Evolutionary conservation across 1,140 invertebrate genomes (phyloP), one percentile per base, ranked within the genome.

Genomic region (Lepidotrigona ventralis): DNA sequence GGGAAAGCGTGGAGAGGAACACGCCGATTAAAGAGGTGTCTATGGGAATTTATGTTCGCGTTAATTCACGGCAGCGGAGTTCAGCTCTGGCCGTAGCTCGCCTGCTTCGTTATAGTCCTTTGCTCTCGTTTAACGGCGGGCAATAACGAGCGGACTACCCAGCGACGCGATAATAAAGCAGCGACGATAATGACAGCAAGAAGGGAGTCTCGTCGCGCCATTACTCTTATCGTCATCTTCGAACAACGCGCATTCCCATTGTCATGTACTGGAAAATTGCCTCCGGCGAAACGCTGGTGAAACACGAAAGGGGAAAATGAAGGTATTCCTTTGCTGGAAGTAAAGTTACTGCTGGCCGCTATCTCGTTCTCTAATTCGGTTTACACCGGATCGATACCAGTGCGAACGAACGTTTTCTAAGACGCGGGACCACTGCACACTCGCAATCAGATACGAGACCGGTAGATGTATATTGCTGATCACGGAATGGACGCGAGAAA

Each of bases 11-110:
- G 15, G 66, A 70, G 81, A 88, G 81, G 87, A 88, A 89, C 88
- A 79, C 74, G 81, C 77, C 88, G 88, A 89, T 89, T 89, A 89
- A 88, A 85, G 79, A 89, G 84, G 88, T 88, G 88, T 89, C 88
- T 89, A 89, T 89, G 88, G 86, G 88, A 89, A 89, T 89, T 89
- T 89, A 89, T 88, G 88, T 84, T 73, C 81, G 87, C 85, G 85
- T 89, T 89, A 89, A 89, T 89, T 89, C 85, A 88, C 87, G 76
- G 84, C 78, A 82, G 84, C 84, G 75, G 74, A 56, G 79, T 81
- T 75, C 56, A 51, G 21, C n/a, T 23, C 11, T 11, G 54, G 21
- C 53, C 75, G 54, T 63, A 60, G 54, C 33, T 46, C 74, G 54
- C 53, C 51, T 46, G 74, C 21, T 81, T 87, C 83, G 84, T 88